Evolutionary conservation across 2,888 invertebrate species (phyloP), one percentile per base, ranked within the genome.

Genomic region (Agonopterix heracliana): DNA sequence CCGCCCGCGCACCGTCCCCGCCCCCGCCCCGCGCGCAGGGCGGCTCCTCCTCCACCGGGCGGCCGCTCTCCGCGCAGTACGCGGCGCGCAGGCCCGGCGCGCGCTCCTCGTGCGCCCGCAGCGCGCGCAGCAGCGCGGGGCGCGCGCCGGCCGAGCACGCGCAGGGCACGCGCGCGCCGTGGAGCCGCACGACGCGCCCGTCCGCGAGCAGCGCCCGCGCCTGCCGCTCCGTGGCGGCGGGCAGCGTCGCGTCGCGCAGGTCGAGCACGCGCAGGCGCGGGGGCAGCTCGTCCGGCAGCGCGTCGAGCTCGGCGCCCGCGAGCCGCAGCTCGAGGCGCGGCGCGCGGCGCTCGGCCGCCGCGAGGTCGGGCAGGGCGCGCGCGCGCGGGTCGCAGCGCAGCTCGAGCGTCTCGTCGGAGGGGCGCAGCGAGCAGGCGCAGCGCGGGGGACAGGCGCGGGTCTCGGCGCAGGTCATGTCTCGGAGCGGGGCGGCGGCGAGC

Each of bases 31-130:
- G 61, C 12, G 3, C 12, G 11, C 0, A 34, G 26, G 52, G 47
- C 52, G 73, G 68, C 0, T 7, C 8, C 1, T 68, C 48, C 2
- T 9, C 48, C 0, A 1, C 41, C 11, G 0, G 36, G 14, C 36
- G 36, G 1, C n/a, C 38, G 13, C 36, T 8, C 11, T 14, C 34
- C 5, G 11, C 34, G 40, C 40, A 35, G 13, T 61, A 61, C 50
- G 68, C 68, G 9, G 47, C 46, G 9, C 36, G 36, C 36, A 9
- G 36, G 36, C 3, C 36, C 2, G 10, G 13, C 61, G 61, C 50
- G 69, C 68, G 10, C 47, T 45, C 8, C 60, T 53, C 52, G 47
- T 46, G 45, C 44, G 5, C 34, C 47, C 69, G 68, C 1, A 45
- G 50, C 0, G 64, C 12, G 3, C 12, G 11, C 0, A 34, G 26